These are phyloP conservation scores for Peromyscus polionotus DNA, from an alignment of 2,113 vertebrate genomes.

Conservation along the genomic window DNA sequence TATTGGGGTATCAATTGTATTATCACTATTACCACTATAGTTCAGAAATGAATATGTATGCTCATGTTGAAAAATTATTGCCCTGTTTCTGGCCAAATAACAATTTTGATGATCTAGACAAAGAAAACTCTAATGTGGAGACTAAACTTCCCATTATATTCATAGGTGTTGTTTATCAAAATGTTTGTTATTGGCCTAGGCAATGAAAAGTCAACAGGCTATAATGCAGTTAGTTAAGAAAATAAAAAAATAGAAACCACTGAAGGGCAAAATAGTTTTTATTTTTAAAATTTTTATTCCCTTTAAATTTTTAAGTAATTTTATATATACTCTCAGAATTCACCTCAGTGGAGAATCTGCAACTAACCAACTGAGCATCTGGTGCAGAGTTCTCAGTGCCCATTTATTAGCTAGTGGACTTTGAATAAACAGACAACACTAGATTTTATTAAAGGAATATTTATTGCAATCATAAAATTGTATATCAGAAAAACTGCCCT, in stretches of 20 bases:
- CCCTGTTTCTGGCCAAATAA: not conserved
- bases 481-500: constrained; percentile 44
- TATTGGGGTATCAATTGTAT: not conserved
- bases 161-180: not conserved
- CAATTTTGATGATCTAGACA: not conserved
- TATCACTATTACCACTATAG: not conserved
- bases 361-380: not conserved
- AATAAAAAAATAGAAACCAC: not conserved
- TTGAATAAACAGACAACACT: constrained; percentile 48
- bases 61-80: not conserved
- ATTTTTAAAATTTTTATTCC: not conserved
- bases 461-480: constrained; percentile 60
- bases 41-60: not conserved
- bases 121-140: not conserved
- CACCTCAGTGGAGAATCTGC: not conserved
- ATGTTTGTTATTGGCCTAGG: not conserved
- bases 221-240: not conserved
- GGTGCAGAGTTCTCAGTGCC: not conserved
- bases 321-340: not conserved
- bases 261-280: not conserved
- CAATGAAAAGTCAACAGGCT: not conserved
- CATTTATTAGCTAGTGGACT: constrained; percentile 8
- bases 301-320: not conserved
- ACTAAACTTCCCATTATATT: not conserved
- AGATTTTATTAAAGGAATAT: constrained; percentile 58